phyloP scores from a whole-genome alignment of 1,140 invertebrate genomes.

The Triops cancriformis region DNA sequence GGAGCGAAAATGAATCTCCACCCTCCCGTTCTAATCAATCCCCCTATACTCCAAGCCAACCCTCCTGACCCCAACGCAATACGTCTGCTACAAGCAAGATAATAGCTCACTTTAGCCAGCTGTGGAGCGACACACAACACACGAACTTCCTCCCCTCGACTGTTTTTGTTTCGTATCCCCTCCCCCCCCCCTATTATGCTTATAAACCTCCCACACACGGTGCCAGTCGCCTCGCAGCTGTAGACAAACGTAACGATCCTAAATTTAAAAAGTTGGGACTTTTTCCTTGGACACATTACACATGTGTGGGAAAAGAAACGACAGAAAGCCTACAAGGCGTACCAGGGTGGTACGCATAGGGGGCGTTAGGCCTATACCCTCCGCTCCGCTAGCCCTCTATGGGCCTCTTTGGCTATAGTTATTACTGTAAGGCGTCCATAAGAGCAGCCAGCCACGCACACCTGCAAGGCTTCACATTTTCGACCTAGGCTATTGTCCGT shows the following conservation, averaged over 20 bases:
- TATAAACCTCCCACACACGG: background rate
- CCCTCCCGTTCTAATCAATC: background rate
- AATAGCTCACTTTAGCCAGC: slow-evolving; percentile 4
- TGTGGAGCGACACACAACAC: background rate
- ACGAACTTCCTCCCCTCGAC: background rate
- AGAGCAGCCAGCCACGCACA: slow-evolving; percentile 7
- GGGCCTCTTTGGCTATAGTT: background rate
- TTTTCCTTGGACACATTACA: background rate
- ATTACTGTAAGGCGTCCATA: background rate
- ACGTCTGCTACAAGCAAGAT: background rate
- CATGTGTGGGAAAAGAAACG: background rate
- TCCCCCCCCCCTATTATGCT: background rate
- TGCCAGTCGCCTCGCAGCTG: background rate
- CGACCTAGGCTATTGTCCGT: background rate
- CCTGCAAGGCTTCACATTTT: background rate
- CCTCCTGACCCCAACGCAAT: background rate
- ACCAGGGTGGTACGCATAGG: no score
- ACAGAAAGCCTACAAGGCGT: background rate
- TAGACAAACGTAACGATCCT: slow-evolving; percentile 2
- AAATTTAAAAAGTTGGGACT: background rate
- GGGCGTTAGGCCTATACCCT: background rate
- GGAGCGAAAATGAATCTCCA: background rate
- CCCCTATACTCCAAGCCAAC: no score
- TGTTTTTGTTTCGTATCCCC: background rate
- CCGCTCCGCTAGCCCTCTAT: no score